Evolutionary conservation across 92 coral and sea anemone genomes (phyloP).

Genomic region (Porites evermanni): DNA sequence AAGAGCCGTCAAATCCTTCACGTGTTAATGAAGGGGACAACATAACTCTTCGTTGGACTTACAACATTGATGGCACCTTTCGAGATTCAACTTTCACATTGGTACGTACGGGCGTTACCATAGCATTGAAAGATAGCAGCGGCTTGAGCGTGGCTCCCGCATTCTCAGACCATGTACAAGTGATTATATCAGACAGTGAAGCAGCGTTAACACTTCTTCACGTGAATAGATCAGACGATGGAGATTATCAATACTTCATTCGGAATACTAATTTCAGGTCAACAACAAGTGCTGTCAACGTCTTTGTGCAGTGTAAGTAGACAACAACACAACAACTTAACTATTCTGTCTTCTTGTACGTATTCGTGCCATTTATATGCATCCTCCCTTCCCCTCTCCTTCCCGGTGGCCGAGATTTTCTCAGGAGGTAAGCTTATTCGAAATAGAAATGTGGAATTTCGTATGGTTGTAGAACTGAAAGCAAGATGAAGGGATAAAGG

Average conservation of each 20-base stretch:
- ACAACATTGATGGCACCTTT: neutral
- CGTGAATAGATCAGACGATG: neutral
- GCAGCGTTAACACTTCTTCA: neutral
- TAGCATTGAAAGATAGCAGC: neutral
- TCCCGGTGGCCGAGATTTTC: too few relatives aligned
- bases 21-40: too few relatives aligned
- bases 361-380: too few relatives aligned
- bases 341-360: too few relatives aligned
- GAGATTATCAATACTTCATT: neutral
- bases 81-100: neutral
- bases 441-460: too few relatives aligned
- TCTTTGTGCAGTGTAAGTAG: conserved; percentile 2
- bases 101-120: neutral
- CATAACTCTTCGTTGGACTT: neutral
- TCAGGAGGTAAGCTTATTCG: too few relatives aligned
- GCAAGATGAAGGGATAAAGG: too few relatives aligned
- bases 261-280: neutral
- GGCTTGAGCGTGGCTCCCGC: neutral
- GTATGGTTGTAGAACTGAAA: too few relatives aligned
- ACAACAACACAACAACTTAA: too few relatives aligned
- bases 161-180: neutral
- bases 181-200: conserved; percentile 1
- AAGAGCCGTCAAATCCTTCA: too few relatives aligned
- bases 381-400: too few relatives aligned
- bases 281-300: neutral